Base-by-base conservation (phyloP, 1,140 invertebrate genomes). In the Oryzaephilus surinamensis region DNA sequence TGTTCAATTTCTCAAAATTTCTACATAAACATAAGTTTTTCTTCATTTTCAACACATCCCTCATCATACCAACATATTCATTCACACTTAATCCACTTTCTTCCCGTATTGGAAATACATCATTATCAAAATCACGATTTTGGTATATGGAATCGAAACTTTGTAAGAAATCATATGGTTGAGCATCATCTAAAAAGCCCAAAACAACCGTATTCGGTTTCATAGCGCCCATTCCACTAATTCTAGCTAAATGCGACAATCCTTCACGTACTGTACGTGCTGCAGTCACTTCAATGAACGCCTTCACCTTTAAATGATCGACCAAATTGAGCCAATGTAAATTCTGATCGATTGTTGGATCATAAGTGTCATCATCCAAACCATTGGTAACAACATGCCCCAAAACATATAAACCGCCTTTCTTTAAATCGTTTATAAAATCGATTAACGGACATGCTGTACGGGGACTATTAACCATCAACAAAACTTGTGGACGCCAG, bases 371-470 rank as follows among this genome's bases (percentile, higher is more conserved):
- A 20, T 65, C 51, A 11, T 62, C 58, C 21, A 71, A 71, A 50
- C 77, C 70, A 1, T 77, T 79, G 23, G 78, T 69, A 57, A 90
- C 79, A 0, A 97, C 90, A 57, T 98, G 89, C 0, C 92, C 94
- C 45, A 97, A 70, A 7, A 97, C 86, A 51, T 95, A 97, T 0
- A 98, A 67, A 10, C 97, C 97, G 47, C 92, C 88, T 65, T 99
- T 99, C 61, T 99, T 99, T 50, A 99, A 71, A 61, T 97, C 95
- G 61, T 99, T 99, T 2, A 96, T 86, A 69, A 99, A 99, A 65
- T 92, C 82, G 26, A 99, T 95, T 4, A 99, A 65, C 0, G 92
- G 84, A 54, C 88, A 87, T 2, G 77, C 74, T 6, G 87, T 83
- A n/a, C 93, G 69, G 2, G 95, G 94, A 43, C 89, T 93, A 0